Evolutionary conservation across 1,140 invertebrate species (phyloP), one percentile per base, ranked within the genome.

Genomic region (Drosophila biarmipes): DNA sequence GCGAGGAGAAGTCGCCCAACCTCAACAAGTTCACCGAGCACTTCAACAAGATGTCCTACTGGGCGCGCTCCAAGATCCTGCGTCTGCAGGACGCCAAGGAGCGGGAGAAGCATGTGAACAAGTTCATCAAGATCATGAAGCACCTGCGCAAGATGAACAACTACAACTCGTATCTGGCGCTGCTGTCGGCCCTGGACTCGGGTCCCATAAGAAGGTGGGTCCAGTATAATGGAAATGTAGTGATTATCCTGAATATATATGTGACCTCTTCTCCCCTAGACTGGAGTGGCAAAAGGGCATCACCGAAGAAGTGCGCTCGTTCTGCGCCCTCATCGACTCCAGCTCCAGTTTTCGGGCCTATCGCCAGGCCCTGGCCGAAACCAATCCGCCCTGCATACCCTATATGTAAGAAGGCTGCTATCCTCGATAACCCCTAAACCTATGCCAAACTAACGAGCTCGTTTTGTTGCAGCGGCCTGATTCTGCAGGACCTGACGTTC

Each of bases 41-140:
- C 93, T 99, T 99, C 92, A 99, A 99, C 92, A 99, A 99, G 93
- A 99, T 99, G 97, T 99, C 98, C 24, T 99, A 98, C 85, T 99
- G 98, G 99, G 97, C 97, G 17, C 93, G 97, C 49, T 96, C 96
- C 17, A 93, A 94, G 78, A 96, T 97, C 59, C 92, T 98, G 40
- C 94, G 95, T 73, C 95, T 96, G 68, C 94, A 96, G 69, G 97
- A 98, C 73, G 96, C 97, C 10, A 97, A 97, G 89, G 98, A 99
- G 74, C 94, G 98, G n/a, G 98, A 99, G 93, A 97, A 96, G 91
- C 98, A 98, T 91, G 97, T 99, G 38, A 95, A 96, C 62, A 99
- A 99, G 92, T 99, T 99, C 91, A 97, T 99, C 37, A 99, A 99
- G 93, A 98, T 99, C 48, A 99, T 99, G 98, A 98, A 99, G 93